Base-by-base conservation (phyloP, 2,888 invertebrate species). In the Rotaria macrura region DNA sequence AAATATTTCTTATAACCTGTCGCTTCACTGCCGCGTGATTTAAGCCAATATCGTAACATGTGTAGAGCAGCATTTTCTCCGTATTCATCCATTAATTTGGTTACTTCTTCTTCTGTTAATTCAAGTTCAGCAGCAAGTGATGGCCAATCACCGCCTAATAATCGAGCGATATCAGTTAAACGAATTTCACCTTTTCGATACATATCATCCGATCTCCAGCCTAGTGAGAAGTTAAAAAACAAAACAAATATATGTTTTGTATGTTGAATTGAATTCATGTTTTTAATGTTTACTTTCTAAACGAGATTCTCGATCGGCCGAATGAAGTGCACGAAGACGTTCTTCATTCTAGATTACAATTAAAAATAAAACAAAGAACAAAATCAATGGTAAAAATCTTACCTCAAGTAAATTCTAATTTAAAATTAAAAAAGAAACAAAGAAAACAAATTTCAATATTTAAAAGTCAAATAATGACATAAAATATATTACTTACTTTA, bases 121-220 rank as follows among this genome's bases (percentile, higher is more conserved):
- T 79, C 79, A n/a, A 79, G 43, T 79, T 79, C 79, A 79, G 79
- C 79, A 23, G 79, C 79, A n/a, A 79, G 43, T 79, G 43, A 25
- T 43, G 79, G 79, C 79, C 79, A 79, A 38, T 79, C 79, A 5
- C 10, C 4, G 25, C 79, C 79, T 25, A 79, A 38, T 25, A 12
- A 79, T 43, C 38, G 43, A 5, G 79, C 7, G 2, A 79, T 79
- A n/a, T 79, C 79, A n/a, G 79, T 79, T 79, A 79, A n/a, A 79
- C 79, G 79, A 43, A 79, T 79, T 79, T 79, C 79, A 79, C 79
- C 79, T 79, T 79, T 79, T 43, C 79, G 79, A 79, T 79, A 79
- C 79, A 79, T 79, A 79, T 79, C 79, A n/a, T 40, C 79, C 5
- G 65, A 65, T 38, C 34, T 17, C 65, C 65, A 65, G 38, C 34